A percentile compares a stretch with the other conserved stretches of the same genome.
Conservation (phyloP, 2,888 invertebrate genomes). For the Liodrosophila aerea region DNA sequence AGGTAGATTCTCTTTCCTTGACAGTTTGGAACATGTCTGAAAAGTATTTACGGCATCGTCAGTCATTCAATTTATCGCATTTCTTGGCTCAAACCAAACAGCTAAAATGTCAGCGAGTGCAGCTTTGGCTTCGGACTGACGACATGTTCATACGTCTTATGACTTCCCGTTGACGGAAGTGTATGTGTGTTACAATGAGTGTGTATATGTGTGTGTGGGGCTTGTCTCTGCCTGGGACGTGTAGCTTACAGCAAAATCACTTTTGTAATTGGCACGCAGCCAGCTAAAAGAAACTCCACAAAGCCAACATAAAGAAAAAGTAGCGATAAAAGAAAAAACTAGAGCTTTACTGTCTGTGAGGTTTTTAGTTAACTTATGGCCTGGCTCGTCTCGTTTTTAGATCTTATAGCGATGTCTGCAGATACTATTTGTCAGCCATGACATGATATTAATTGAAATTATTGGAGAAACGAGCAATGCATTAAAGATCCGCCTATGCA, state of each 20-base stretch:
- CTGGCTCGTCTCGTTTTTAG: slow-evolving; percentile 34
- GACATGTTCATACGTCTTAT: slow-evolving; percentile 78
- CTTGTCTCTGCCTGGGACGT: slow-evolving; percentile 69
- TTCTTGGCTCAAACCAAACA: slow-evolving; percentile 72
- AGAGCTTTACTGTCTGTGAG: slow-evolving; percentile 45
- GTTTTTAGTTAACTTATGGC: slow-evolving; percentile 59
- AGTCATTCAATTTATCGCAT: slow-evolving; percentile 78
- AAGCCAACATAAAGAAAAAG: slow-evolving; percentile 18
- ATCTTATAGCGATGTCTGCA: slow-evolving; percentile 68
- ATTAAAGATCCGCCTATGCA: slow-evolving; percentile 15
- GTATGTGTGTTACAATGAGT: too few relatives aligned
- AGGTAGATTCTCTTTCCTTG: slow-evolving; percentile 18
- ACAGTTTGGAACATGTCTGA: slow-evolving; percentile 60
- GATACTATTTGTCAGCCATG: slow-evolving; percentile 71
- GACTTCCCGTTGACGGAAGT: slow-evolving; percentile 81
- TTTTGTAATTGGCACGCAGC: slow-evolving; percentile 78
- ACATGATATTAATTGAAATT: slow-evolving; percentile 75
- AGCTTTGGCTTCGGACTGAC: slow-evolving; percentile 46
- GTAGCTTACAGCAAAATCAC: slow-evolving; percentile 76
- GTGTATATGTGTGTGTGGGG: slow-evolving; percentile 34
- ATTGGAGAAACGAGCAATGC: slow-evolving; percentile 19
- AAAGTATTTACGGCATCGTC: slow-evolving; percentile 78
- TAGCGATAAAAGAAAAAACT: slow-evolving; percentile 17
- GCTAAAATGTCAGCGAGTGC: slow-evolving; percentile 49
- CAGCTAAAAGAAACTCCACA: slow-evolving; percentile 65